Conservation (phyloP, 2,797 vertebrate genomes). For the Meda fulgida region DNA sequence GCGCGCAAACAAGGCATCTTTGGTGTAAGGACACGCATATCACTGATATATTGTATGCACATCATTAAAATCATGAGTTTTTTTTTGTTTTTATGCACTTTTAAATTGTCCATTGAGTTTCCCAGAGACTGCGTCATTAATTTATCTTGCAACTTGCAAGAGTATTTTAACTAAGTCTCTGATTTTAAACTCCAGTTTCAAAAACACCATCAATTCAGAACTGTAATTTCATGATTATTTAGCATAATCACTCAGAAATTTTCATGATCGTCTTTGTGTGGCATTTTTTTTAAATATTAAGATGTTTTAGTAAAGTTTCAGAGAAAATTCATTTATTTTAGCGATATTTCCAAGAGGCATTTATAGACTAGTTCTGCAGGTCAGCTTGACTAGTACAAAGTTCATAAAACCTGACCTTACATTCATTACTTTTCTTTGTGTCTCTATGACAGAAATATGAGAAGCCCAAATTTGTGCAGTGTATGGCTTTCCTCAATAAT, state of each 20-base stretch:
- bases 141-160: not conserved
- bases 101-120: not conserved
- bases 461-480: constrained; percentile 97
- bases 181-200: no score
- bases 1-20: constrained; percentile 97
- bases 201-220: no score
- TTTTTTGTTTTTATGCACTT: not conserved
- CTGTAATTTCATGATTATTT: no score
- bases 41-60: not conserved
- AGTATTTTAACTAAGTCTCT: not conserved
- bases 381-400: not conserved
- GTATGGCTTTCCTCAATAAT: constrained; percentile 90
- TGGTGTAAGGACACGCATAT: constrained; percentile 81
- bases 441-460: constrained; percentile 88
- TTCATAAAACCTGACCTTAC: not conserved
- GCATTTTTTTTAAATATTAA: no score
- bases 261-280: no score
- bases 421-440: constrained; percentile 4
- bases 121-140: not conserved
- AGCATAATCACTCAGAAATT: no score
- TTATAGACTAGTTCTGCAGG: not conserved
- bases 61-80: not conserved
- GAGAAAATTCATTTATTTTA: not conserved
- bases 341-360: not conserved
- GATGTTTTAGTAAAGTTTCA: no score